Conservation (phyloP, 2,888 invertebrate genomes). For the Drosophila austrosaltans region DNA sequence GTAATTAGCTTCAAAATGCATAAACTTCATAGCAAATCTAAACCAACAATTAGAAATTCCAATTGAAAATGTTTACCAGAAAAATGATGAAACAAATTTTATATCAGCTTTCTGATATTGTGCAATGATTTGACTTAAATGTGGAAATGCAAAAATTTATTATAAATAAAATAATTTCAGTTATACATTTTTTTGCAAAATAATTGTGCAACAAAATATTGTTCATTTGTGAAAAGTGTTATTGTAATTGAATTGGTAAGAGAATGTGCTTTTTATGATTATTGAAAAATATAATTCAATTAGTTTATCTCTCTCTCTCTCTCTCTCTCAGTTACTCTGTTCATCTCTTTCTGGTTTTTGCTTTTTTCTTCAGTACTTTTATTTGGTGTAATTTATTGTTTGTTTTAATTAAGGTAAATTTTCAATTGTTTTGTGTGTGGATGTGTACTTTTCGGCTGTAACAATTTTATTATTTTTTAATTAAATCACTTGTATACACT, state of each 20-base stretch:
- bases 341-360: not conserved
- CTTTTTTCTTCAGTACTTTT: not conserved
- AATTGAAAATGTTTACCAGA: not conserved
- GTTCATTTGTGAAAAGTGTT: not conserved
- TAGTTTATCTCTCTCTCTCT: not conserved
- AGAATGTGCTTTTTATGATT: not conserved
- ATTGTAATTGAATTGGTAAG: not conserved
- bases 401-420: slow-evolving; percentile 31
- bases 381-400: slow-evolving; percentile 22
- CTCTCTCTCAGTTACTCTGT: too few relatives aligned
- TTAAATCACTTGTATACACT: slow-evolving; percentile 20
- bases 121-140: slow-evolving; percentile 2
- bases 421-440: slow-evolving; percentile 34
- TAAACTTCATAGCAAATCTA: slow-evolving; percentile 4
- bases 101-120: not conserved
- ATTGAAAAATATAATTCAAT: not conserved
- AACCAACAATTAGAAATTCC: slow-evolving; percentile 1
- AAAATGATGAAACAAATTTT: not conserved
- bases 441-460: slow-evolving; percentile 18
- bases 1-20: slow-evolving; percentile 32
- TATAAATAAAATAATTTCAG: not conserved
- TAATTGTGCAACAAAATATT: not conserved
- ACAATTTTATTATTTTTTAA: slow-evolving; percentile 38
- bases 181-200: too few relatives aligned
- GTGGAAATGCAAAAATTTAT: not conserved